These are phyloP conservation scores for Patella ulyssiponensis DNA, from an alignment of 2,888 invertebrate genomes.

Conservation along the genomic window DNA sequence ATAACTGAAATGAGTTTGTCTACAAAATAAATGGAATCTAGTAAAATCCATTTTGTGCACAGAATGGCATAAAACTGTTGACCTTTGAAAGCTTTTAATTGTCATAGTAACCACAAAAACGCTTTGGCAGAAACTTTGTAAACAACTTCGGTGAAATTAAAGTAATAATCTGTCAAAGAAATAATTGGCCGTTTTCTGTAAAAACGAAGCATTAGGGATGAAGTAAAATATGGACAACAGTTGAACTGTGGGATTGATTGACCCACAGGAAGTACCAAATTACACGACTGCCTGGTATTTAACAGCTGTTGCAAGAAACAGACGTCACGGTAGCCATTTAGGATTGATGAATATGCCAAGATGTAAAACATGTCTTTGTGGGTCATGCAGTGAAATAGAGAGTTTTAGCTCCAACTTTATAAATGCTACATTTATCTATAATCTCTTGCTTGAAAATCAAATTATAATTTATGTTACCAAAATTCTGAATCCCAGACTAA, in stretches of 20 bases:
- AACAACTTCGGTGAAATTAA: neutral
- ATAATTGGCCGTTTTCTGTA: neutral
- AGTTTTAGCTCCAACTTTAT: too few species aligned
- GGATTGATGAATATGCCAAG: neutral
- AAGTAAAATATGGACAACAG: too few species aligned
- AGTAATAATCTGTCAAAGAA: neutral
- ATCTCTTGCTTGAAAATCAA: too few species aligned
- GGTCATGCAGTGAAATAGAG: neutral
- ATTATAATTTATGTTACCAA: too few species aligned
- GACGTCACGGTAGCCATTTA: conserved; percentile 7
- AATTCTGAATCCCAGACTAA: too few species aligned
- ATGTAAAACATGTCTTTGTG: neutral
- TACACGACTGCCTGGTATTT: neutral
- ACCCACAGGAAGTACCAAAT: conserved; percentile 1
- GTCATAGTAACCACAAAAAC: conserved; percentile 1
- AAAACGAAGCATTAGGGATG: too few species aligned
- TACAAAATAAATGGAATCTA: conserved; percentile 1
- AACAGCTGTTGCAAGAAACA: neutral
- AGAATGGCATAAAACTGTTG: neutral
- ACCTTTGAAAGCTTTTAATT: conserved; percentile 10
- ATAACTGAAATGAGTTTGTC: neutral
- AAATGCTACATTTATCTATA: too few species aligned
- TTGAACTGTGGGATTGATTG: conserved; percentile 1
- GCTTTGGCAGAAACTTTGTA: conserved; percentile 2
- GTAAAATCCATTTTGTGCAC: conserved; percentile 1